These are phyloP conservation scores for Neopelma chrysocephalum DNA, from an alignment of 2,797 vertebrate species.

Conservation along the genomic window DNA sequence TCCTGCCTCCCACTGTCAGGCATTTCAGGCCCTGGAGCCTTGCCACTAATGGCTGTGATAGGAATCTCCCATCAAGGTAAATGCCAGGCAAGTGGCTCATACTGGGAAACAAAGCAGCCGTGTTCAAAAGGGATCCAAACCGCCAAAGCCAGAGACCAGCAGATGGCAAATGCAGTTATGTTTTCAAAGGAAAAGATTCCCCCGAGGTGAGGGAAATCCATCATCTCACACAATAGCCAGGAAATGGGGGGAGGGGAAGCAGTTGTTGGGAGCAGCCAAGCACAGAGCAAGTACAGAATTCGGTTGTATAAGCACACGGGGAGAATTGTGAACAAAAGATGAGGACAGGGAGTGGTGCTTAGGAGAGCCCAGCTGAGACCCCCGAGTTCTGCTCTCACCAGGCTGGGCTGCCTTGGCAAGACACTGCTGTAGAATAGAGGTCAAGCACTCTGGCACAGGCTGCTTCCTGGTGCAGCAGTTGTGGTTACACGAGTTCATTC, in stretches of 20 bases:
- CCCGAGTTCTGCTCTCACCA: neutral
- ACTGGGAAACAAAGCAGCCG: conserved; percentile 31
- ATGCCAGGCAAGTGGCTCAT: neutral
- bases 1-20: neutral
- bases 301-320: neutral
- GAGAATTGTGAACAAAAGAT: conserved; percentile 1
- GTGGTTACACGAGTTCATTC: neutral
- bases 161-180: conserved; percentile 54
- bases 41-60: neutral
- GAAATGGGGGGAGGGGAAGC: conserved; percentile 7
- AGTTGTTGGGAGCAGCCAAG: conserved; percentile 39
- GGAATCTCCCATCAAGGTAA: conserved; percentile 32
- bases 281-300: conserved; percentile 18
- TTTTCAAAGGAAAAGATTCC: conserved; percentile 49
- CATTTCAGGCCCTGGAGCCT: neutral
- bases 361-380: conserved; percentile 8
- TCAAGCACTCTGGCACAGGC: neutral
- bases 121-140: conserved; percentile 19
- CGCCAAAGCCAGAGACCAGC: neutral
- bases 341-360: neutral
- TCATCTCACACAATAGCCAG: conserved; percentile 35
- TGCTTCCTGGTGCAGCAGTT: neutral
- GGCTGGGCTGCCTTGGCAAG: neutral
- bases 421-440: neutral
- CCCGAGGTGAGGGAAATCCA: conserved; percentile 41